These are phyloP conservation scores for Pseudomyrmex dendroicus DNA, from an alignment of 1,140 invertebrate species.

Conservation along the genomic window DNA sequence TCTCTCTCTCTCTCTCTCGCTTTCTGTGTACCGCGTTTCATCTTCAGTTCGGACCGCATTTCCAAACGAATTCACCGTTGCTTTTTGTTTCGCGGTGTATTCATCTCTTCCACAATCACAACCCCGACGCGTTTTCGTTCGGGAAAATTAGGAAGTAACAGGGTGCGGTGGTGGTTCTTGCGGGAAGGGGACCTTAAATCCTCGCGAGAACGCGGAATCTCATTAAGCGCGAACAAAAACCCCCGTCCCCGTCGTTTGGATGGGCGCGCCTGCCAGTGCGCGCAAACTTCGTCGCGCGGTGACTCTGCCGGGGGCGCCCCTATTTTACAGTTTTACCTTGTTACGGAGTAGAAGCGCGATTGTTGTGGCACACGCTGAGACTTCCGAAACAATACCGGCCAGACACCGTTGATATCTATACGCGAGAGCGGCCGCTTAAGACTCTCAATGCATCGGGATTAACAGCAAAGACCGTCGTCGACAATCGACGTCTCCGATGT, in stretches of 20 bases:
- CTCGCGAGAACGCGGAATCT: constrained; percentile 27
- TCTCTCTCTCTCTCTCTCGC: too few relatives aligned
- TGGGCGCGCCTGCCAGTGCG: neutral
- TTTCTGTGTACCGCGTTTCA: too few relatives aligned
- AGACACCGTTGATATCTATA: neutral
- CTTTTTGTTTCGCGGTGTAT: neutral
- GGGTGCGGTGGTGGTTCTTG: neutral
- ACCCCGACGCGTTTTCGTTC: neutral
- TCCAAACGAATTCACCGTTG: neutral
- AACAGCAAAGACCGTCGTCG: neutral
- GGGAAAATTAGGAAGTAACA: constrained; percentile 1
- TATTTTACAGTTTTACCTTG: constrained; percentile 45
- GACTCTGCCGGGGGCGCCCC: neutral
- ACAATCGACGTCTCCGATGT: constrained; percentile 3
- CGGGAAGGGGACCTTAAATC: neutral
- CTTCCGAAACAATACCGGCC: constrained; percentile 31
- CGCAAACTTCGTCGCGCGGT: constrained; percentile 19
- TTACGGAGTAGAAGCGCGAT: neutral
- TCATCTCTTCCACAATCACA: neutral
- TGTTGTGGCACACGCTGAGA: constrained; percentile 12
- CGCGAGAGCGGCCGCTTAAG: constrained; percentile 5
- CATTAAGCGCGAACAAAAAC: constrained; percentile 56
- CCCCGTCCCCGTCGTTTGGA: neutral
- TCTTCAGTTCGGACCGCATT: neutral
- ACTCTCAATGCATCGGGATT: constrained; percentile 10